Percentiles rank a stretch among this genome's conserved stretches.
These are phyloP conservation scores for Diarsia mendica DNA, from an alignment of 2,888 invertebrate genomes.

Conservation along the genomic window DNA sequence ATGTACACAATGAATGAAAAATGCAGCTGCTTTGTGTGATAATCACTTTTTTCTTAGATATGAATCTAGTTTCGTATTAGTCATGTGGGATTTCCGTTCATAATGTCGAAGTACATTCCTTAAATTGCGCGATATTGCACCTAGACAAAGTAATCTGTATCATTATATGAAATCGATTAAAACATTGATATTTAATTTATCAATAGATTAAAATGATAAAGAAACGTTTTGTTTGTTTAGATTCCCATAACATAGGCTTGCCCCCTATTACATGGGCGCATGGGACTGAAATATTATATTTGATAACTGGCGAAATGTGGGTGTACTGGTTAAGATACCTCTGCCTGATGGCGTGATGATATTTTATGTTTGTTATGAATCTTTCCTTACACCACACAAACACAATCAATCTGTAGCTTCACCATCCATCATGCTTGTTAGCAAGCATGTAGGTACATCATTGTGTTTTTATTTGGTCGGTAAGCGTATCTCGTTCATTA, in stretches of 20 bases:
- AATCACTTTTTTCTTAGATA: constrained; percentile 29
- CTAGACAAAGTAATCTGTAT: neutral
- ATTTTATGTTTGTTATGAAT: neutral
- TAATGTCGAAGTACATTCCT: constrained; percentile 6
- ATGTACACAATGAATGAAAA: constrained; percentile 39
- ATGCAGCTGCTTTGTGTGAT: constrained; percentile 22
- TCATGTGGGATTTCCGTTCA: constrained; percentile 29
- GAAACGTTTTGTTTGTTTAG: neutral
- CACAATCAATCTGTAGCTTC: constrained; percentile 2
- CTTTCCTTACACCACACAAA: neutral
- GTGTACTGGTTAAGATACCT: no score
- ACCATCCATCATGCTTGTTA: neutral
- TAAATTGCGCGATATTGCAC: constrained; percentile 10
- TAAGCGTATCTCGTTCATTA: constrained; percentile 1
- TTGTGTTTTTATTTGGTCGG: neutral
- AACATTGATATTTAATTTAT: no score
- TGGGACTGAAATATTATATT: no score
- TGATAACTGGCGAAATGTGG: no score
- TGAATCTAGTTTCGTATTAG: constrained; percentile 31
- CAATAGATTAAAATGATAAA: constrained; percentile 2
- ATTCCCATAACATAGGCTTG: neutral
- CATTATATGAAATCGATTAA: constrained; percentile 1
- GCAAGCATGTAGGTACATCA: neutral
- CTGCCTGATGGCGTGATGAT: no score
- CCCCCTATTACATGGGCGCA: no score